A percentile compares a stretch with the other conserved stretches of the same genome.
Conservation (phyloP, 2,113 vertebrate species). For the Triplophysa rosa region DNA sequence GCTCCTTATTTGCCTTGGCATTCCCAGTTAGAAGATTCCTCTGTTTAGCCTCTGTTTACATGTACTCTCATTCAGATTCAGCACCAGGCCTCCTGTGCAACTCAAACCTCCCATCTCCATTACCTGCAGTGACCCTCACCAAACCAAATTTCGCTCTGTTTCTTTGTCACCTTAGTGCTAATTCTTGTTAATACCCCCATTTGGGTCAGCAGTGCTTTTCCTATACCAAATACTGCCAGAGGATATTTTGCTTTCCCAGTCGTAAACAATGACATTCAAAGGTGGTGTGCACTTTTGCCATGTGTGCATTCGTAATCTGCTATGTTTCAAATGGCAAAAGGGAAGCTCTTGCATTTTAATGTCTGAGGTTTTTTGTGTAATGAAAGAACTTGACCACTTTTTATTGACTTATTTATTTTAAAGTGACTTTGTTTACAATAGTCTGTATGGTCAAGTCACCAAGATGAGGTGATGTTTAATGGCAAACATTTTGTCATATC, state of each 20-base stretch:
- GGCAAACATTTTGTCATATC: not conserved
- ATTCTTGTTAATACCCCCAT: conserved; percentile 55
- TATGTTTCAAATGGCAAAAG: conserved; percentile 62
- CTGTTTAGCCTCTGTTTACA: conserved; percentile 31
- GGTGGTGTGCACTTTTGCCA: conserved; percentile 30
- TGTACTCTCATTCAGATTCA: not conserved
- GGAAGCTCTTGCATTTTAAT: conserved; percentile 71
- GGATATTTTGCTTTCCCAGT: conserved; percentile 55
- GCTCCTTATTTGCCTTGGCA: conserved; percentile 47
- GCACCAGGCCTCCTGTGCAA: not conserved
- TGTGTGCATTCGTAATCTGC: conserved; percentile 57
- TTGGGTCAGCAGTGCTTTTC: conserved; percentile 38
- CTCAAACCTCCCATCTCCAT: not conserved
- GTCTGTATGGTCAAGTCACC: conserved; percentile 23
- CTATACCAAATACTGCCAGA: conserved; percentile 52
- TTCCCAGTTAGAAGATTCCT: conserved; percentile 35
- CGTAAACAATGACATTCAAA: conserved; percentile 57
- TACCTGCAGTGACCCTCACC: conserved; percentile 22
- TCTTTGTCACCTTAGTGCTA: conserved; percentile 44
- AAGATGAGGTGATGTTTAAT: conserved; percentile 27
- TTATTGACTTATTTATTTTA: too few relatives aligned
- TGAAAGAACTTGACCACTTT: conserved; percentile 44
- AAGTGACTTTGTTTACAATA: not conserved
- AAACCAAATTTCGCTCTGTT: conserved; percentile 17
- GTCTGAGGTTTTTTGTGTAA: conserved; percentile 58